These are phyloP conservation scores for Calameuta pallipes DNA, from an alignment of 2,888 invertebrate genomes.

Conservation along the genomic window DNA sequence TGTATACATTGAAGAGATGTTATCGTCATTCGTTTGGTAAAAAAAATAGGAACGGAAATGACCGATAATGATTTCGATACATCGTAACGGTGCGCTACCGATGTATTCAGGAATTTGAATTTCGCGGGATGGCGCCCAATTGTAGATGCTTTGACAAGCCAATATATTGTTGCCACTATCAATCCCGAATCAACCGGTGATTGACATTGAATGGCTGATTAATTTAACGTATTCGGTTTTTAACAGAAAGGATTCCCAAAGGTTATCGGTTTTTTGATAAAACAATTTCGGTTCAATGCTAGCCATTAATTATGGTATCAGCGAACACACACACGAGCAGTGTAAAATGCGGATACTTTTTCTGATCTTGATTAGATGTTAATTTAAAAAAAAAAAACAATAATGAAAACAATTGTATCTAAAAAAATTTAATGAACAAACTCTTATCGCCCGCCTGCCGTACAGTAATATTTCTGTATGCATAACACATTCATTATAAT, in stretches of 20 bases:
- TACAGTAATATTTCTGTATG: neutral
- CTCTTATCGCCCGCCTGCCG: too few species aligned
- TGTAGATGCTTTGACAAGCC: constrained; percentile 40
- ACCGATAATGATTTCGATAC: constrained; percentile 17
- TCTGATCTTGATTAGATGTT: too few species aligned
- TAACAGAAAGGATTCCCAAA: neutral
- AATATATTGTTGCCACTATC: constrained; percentile 48
- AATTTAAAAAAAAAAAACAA: neutral
- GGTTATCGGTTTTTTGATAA: neutral
- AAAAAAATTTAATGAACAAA: too few species aligned
- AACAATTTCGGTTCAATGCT: neutral
- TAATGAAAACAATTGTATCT: neutral
- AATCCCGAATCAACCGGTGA: constrained; percentile 36
- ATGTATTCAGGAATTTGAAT: constrained; percentile 21
- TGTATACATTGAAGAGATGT: constrained; percentile 8
- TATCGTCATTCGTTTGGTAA: constrained; percentile 17
- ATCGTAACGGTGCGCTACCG: constrained; percentile 28
- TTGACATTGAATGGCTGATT: neutral
- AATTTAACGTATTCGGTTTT: neutral
- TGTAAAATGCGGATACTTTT: neutral
- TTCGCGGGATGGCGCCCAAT: constrained; percentile 12
- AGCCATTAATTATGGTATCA: neutral
- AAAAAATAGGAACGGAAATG: constrained; percentile 20
- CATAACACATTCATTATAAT: neutral
- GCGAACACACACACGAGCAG: neutral